Base-by-base conservation (phyloP, 2,113 vertebrate genomes). In the Gymnobelideus leadbeateri region DNA sequence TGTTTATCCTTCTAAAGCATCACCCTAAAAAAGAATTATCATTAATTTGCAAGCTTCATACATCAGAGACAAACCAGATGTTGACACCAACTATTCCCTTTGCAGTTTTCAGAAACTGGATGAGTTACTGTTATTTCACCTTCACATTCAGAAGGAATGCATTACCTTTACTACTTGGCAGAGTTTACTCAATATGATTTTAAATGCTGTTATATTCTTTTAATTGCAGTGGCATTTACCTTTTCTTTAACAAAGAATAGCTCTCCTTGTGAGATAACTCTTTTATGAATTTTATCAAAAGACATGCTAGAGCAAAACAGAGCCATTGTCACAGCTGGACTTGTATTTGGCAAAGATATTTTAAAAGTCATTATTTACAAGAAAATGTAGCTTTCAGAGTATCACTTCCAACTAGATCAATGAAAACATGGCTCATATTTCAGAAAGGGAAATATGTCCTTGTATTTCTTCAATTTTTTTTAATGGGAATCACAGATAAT, bases 51-150 rank as follows among this genome's bases (percentile, higher is more conserved):
- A 95, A 96, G 92, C 91, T 61, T 50, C n/a, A 61, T 54, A 57
- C 26, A 26, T 26, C 16, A 61, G 93, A 93, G 94, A 96, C 91
- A 90, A 92, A 93, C 68, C 91, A 92, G 94, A 61, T 53, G 91
- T 61, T 91, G 92, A 91, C 54, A 68, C 89, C 91, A 51, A 91
- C 55, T 28, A 89, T 8, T 84, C 46, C 91, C 47, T 92, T 57
- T 46, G 51, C 0, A 24, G 57, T 19, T 95, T 92, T 54, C 31
- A 49, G 89, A 93, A 57, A 57, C 53, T 2, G 11, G 90, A 92
- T 50, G n/a, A 19, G 14, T 90, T 52, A 3, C 16, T 46, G 89
- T 89, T 93, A 93, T 94, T 93, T 68, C 55, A 89, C 46, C 61
- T 77, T 92, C 61, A 91, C 37, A 61, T 89, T 89, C 37, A 37